Base-by-base conservation (phyloP, 2,888 invertebrate genomes). In the Labia minor region DNA sequence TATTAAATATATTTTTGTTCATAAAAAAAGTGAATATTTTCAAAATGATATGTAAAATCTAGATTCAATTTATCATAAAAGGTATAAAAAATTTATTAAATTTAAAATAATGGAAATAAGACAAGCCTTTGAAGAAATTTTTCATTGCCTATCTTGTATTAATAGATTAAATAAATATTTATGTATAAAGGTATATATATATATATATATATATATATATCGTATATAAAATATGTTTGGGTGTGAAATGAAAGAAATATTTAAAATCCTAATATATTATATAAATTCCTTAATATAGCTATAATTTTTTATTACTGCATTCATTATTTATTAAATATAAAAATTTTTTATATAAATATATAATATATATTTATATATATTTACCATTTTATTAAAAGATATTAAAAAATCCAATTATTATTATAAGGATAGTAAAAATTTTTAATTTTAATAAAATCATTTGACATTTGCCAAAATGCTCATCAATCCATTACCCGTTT, bases 191-290 rank as follows among this genome's bases (percentile, higher is more conserved):
- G 6, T 33, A 33, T 33, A 33, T 33, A 6, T 6, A 8, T 49
- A n/a, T 49, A 49, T 11, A 14, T 49, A 49, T n/a, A 49, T 49
- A 49, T 49, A 49, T 49, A 49, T 49, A 49, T 49, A n/a, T 49
- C 2, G 49, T 49, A 49, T 49, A 49, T 49, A 49, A 49, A 49
- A 49, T 49, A 49, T 11, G 49, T 49, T 49, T 49, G 49, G 16
- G 49, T 49, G n/a, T n/a, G 49, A 49, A 49, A 49, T 49, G 49
- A 49, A 49, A 49, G 49, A 49, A 14, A 49, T 49, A 49, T 49
- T 49, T 49, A n/a, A n/a, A 49, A 49, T n/a, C 14, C 49, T 49
- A 26, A 3, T 49, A 10, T 3, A 3, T 10, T 49, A 49, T 49
- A 49, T 49, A 49, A 10, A 49, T 49, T 49, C 14, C 49, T n/a